Base-by-base conservation (phyloP, 2,797 vertebrate species). In the Spizella passerina region DNA sequence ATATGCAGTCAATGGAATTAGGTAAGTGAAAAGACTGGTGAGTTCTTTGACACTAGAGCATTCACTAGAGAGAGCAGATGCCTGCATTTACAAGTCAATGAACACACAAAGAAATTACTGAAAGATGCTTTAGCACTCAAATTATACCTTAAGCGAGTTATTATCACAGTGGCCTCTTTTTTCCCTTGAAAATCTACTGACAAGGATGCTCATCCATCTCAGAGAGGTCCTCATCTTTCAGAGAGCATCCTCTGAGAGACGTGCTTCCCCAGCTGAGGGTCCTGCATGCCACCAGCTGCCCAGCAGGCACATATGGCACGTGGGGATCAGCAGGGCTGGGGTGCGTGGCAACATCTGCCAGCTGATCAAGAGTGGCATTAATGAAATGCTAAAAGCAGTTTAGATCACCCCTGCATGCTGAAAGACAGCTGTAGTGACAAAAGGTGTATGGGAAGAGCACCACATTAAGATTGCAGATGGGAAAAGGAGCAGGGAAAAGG, bases 351-450 rank as follows among this genome's bases (percentile, higher is more conserved):
- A 82, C 93, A 91, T 87, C 95, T 91, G 93, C 77, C 29, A 13
- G 0, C 69, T 88, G 88, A 95, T 71, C 86, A 47, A 1, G 83
- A 82, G 68, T 68, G 61, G 82, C 86, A 87, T 47, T 91, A 91
- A 94, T 61, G 84, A 82, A 34, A 78, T 30, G 56, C 92, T 92
- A 19, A 88, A 80, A 86, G 83, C 75, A 88, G 38, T 64, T 91
- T 5, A 49, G 32, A 13, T 80, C 75, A 59, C 75, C 64, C 61
- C 81, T 87, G 66, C 61, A 1, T 12, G 68, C 75, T 65, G 53
- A 64, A 84, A 79, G 64, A 34, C 46, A 77, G 83, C 50, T 85
- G 53, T 9, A 59, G 53, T 19, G 32, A 87, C 78, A 82, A 92
- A 82, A 95, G 60, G 27, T 82, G 57, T 20, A 41, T 1, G 2